Evolutionary conservation across 2,888 invertebrate species (phyloP).

Genomic region (Diaphora mendica): DNA sequence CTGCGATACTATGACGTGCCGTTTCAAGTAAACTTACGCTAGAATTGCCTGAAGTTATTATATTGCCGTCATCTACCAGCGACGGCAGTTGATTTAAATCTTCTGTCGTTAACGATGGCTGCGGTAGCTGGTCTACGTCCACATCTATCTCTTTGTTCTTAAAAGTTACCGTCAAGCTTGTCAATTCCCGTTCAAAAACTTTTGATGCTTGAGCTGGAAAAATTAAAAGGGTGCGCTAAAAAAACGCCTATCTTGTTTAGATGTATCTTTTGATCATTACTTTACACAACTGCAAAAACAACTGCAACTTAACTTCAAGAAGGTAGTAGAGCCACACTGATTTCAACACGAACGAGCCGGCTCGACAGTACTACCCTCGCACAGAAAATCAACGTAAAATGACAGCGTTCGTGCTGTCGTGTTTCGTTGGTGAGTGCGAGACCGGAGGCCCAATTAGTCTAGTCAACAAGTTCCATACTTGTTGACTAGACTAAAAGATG

Average conservation of each 20-base stretch:
- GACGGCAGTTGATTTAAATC: constrained; percentile 91
- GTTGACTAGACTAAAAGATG: no score
- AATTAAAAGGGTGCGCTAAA: background rate
- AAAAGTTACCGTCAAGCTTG: constrained; percentile 91
- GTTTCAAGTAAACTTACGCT: constrained; percentile 87
- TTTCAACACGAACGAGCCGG: no score
- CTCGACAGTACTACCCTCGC: no score
- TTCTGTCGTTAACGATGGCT: constrained; percentile 90
- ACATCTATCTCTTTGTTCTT: constrained; percentile 92
- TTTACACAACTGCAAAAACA: no score
- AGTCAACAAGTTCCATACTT: no score
- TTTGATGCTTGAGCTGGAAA: constrained; percentile 93
- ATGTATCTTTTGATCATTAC: background rate
- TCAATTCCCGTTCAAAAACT: constrained; percentile 94
- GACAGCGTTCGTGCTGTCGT: no score
- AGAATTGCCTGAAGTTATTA: constrained; percentile 95
- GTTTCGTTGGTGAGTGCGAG: no score
- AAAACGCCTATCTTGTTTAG: background rate
- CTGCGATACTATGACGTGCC: background rate
- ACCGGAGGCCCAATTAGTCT: no score
- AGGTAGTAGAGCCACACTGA: no score
- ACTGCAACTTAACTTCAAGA: no score
- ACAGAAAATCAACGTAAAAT: no score
- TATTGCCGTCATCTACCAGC: constrained; percentile 93
- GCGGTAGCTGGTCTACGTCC: constrained; percentile 94